Evolutionary conservation across 1,140 invertebrate species (phyloP), one percentile per base, ranked within the genome.

Genomic region (Cephus cinctus): DNA sequence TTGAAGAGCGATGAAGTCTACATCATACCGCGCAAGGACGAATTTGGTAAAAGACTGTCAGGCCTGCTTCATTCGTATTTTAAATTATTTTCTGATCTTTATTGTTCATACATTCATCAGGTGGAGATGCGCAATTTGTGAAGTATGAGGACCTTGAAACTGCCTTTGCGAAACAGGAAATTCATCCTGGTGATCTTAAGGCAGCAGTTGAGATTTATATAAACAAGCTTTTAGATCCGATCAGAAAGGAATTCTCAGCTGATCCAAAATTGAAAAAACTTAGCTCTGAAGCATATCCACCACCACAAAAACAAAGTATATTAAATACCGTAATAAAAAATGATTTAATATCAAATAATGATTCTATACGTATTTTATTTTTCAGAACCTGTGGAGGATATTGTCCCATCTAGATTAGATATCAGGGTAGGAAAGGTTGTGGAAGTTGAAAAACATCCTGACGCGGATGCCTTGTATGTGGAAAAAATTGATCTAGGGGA

Each of bases 131-230:
- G 32, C 78, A 76, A 14, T 98, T 84, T 75, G 69, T 76, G 1
- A 85, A 80, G 5, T 97, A 86, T 77, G 82, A 87, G 45, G 82
- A 86, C 45, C 73, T 98, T 27, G 90, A 96, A 79, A 68, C 74
- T 56, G 82, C 84, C 46, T 94, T 90, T 78, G 83, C 85, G 0
- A 83, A 84, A 42, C 72, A 94, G 77, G 84, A 90, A 59, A 78
- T 98, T 43, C 93, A 98, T 81, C 96, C 96, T 22, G 94, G 86
- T 30, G 96, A 98, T 80, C 79, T 99, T 43, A 98, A 98, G 77
- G 78, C 73, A 38, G 83, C 87, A 35, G 87, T 93, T 18, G 92
- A 92, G 76, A 69, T 78, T 51, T 89, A 90, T 56, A 87, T 99
- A 3, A 98, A 98, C 76, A 81, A 77, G 63, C 75, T 98, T 22